phyloP scores from a whole-genome alignment of 2,797 vertebrate species.

The Allenopithecus nigroviridis region DNA sequence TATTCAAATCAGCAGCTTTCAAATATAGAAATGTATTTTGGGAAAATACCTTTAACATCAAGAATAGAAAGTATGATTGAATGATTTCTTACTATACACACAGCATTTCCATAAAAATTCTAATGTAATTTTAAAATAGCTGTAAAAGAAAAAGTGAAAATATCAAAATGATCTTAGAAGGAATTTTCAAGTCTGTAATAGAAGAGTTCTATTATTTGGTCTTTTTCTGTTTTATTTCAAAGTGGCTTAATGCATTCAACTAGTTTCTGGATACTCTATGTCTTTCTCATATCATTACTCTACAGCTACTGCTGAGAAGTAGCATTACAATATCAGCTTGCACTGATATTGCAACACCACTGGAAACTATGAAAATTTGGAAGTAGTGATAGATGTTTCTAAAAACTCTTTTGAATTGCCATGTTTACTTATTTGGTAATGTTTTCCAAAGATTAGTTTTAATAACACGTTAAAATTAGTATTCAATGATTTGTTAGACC shows the following conservation, averaged over 20 bases:
- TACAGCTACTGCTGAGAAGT: constrained; percentile 46
- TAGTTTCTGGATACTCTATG: neutral
- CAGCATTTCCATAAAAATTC: neutral
- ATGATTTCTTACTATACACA: neutral
- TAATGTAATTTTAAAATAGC: neutral
- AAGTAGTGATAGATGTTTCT: constrained; percentile 42
- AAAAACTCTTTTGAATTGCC: constrained; percentile 33
- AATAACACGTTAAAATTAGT: neutral
- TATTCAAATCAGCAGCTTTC: neutral
- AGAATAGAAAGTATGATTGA: neutral
- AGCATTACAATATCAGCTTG: constrained; percentile 40
- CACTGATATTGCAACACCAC: constrained; percentile 35
- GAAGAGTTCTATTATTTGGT: constrained; percentile 22
- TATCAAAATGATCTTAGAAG: neutral
- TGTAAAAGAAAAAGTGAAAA: neutral
- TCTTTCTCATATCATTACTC: constrained; percentile 57
- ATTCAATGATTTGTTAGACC: neutral
- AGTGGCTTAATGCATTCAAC: constrained; percentile 50
- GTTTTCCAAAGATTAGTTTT: neutral
- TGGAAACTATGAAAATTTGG: constrained; percentile 51
- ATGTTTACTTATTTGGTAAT: constrained; percentile 24
- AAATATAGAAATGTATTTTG: neutral
- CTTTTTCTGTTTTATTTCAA: constrained; percentile 36
- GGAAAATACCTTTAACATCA: neutral
- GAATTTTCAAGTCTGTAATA: neutral